Base-by-base conservation (phyloP, 2,113 vertebrate species). In the Desmodus rotundus region DNA sequence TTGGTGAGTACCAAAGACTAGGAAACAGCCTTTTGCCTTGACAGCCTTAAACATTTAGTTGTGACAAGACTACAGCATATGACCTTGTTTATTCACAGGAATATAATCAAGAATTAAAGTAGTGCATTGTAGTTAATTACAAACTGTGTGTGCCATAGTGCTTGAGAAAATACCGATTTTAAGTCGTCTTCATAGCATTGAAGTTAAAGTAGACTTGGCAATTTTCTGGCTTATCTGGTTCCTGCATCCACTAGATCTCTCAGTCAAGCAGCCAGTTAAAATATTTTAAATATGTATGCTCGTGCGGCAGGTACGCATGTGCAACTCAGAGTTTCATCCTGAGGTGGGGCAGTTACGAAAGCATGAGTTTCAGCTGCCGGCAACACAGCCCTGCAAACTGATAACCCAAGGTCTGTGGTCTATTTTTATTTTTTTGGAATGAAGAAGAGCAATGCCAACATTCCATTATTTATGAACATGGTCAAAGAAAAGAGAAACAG, bases 401-500 rank as follows among this genome's bases (percentile, higher is more conserved):
- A 84, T 88, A 81, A 45, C 13, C n/a, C 82, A 68, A 84, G 76
- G 58, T 50, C 91, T 94, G 2, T 19, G 92, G 78, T 97, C 26
- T 91, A 3, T 67, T 94, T 89, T 89, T 28, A 20, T 70, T 77
- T 33, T 33, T 56, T 86, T 72, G 36, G 54, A 95, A 93, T 78
- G 45, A 95, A 94, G 73, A 91, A 94, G 63, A 96, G 72, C 92
- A 83, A 91, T 45, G 38, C 43, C 28, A n/a, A 85, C 41, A 31
- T 88, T 91, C 28, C 52, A 78, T 95, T 95, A 91, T 93, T 89
- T 94, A 68, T 91, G 73, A 91, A 26, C 28, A 83, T 47, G 50
- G n/a, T 93, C 85, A 72, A 76, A 89, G 67, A 91, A 85, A 80
- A 91, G 76, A 87, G 45, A 82, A 92, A 61, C 7, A 26, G 52